Evolutionary conservation across 2,888 invertebrate species (phyloP), one percentile per base, ranked within the genome.

Genomic region (Asteroscopus sphinx): DNA sequence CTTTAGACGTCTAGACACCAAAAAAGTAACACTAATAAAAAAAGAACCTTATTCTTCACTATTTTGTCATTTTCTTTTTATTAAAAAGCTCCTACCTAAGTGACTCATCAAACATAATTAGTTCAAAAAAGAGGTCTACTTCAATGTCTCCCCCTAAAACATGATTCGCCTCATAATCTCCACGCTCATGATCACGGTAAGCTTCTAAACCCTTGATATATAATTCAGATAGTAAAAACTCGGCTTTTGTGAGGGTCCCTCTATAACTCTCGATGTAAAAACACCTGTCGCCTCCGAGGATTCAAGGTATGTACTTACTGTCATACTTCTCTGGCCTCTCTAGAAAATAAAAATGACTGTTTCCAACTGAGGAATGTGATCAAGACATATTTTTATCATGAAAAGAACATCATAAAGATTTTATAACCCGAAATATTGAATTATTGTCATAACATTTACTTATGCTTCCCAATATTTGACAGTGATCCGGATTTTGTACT

Each of bases 161-260:
- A 46, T 48, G 42, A 66, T 65, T 69, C 49, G 42, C 54, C 53
- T 51, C 64, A 62, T 73, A 68, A 72, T 68, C 60, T 53, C 30
- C 48, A 46, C n/a, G 13, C 44, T 54, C 57, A 49, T 72, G 64
- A 70, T 75, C 72, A 68, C 68, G 40, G 47, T 62, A 51, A 54
- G 56, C 55, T 66, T 56, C 55, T 63, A 62, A 73, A 36, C 62
- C 72, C 62, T 45, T 63, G 53, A 78, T 81, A 82, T 80, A 85
- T 82, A 85, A 86, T 85, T 84, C 77, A 84, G 68, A 68, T 21
- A 59, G 70, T 73, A 81, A 79, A 77, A 76, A 73, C 66, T 71
- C 61, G 58, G 46, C 61, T 57, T 79, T 76, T 68, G 65, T 70
- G 48, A 61, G 73, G 72, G 70, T 63, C 64, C 37, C 16, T 54